Evolutionary conservation across 2,888 invertebrate genomes (phyloP), one percentile per base, ranked within the genome.

Genomic region (Stomorhina lunata): DNA sequence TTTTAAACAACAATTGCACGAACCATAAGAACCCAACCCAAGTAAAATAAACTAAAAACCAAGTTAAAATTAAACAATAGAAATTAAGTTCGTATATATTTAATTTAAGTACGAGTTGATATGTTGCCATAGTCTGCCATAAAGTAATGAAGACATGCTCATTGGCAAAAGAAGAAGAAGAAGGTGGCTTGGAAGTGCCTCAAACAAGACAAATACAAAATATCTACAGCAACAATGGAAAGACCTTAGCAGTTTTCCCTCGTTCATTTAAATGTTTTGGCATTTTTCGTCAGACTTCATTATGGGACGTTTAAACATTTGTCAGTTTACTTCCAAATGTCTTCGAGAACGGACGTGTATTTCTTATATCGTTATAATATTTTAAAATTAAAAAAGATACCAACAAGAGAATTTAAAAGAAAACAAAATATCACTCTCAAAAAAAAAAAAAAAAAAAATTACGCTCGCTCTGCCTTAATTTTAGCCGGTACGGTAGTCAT

Each of bases 271-370:
- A 68, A 32, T 48, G 65, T 66, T 75, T 75, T 75, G 53, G 34
- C 45, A 75, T 66, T 63, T 77, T 53, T 75, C 29, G 34, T 32
- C 32, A 45, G 40, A 45, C 22, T 45, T 77, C 43, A 50, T 10
- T 40, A 29, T 37, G 15, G 37, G 72, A 53, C 9, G 45, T 15
- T 81, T 45, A 17, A 50, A 77, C 61, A 82, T 90, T n/a, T n/a
- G n/a, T n/a, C 86, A 90, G 90, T 90, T 88, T 86, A 90, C 87
- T 90, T 90, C 87, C 87, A 88, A 86, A 87, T 88, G 88, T 88
- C 89, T 88, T 88, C 86, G 87, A 87, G 88, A 85, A 87, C 87
- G 88, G 90, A 88, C 89, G 88, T 87, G 86, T 81, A 77, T 63
- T 66, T 73, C 78, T 77, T 73, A 63, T 32, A 29, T 27, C 7